Evolutionary conservation across 2,113 vertebrate genomes (phyloP).

Genomic region (Barbus barbus): DNA sequence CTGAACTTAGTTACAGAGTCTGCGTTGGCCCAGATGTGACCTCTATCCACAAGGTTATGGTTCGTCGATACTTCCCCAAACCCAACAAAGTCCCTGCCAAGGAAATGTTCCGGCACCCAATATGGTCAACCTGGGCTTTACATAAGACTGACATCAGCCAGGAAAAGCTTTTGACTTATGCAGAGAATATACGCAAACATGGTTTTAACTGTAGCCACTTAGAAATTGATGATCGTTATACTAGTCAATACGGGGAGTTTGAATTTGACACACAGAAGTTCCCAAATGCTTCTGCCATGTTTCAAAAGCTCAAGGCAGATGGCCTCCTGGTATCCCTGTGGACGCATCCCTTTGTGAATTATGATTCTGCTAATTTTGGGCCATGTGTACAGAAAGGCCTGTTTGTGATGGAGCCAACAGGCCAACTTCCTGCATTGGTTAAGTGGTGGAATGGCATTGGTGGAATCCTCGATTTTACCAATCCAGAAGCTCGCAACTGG

Average conservation of each 20-base stretch:
- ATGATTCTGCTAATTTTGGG: slow-evolving; percentile 83
- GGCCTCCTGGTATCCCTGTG: slow-evolving; percentile 86
- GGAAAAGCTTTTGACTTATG: slow-evolving; percentile 79
- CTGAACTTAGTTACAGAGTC: slow-evolving; percentile 91
- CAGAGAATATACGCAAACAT: slow-evolving; percentile 80
- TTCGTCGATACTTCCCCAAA: slow-evolving; percentile 89
- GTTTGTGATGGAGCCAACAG: slow-evolving; percentile 82
- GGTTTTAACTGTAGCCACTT: slow-evolving; percentile 88
- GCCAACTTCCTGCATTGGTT: slow-evolving; percentile 81
- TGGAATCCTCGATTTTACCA: slow-evolving; percentile 91
- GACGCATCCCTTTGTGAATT: slow-evolving; percentile 90
- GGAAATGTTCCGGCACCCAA: slow-evolving; percentile 83
- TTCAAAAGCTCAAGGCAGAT: slow-evolving; percentile 78
- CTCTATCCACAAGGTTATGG: slow-evolving; percentile 95
- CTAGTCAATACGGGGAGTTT: slow-evolving; percentile 83
- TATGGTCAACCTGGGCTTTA: slow-evolving; percentile 89
- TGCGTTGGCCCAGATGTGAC: slow-evolving; percentile 87
- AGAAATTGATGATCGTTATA: slow-evolving; percentile 88
- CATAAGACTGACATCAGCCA: slow-evolving; percentile 84
- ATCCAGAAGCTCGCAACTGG: slow-evolving; percentile 86
- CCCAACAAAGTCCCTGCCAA: slow-evolving; percentile 85
- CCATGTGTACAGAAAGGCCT: slow-evolving; percentile 79
- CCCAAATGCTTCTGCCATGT: slow-evolving; percentile 82
- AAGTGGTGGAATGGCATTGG: slow-evolving; percentile 94
- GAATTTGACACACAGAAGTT: slow-evolving; percentile 86